Conservation (phyloP, 2,113 vertebrate species). For the Panurus biarmicus region DNA sequence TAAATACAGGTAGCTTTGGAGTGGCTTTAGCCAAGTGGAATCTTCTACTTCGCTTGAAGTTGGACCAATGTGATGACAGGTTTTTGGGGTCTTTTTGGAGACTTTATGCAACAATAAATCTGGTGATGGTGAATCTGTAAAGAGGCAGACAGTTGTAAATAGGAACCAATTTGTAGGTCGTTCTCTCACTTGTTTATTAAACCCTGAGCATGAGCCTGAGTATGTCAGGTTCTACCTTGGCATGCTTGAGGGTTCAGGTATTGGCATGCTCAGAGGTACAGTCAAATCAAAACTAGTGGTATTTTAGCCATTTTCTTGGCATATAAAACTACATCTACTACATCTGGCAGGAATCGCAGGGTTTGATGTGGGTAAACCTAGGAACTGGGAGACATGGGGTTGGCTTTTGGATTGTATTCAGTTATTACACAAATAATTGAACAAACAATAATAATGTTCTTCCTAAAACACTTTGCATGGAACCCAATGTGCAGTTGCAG, state of each 20-base stretch:
- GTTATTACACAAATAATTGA: not conserved
- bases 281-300: not conserved
- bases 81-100: not conserved
- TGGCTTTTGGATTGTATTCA: not conserved
- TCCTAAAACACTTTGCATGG: not conserved
- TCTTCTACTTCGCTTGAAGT: not conserved
- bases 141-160: not conserved
- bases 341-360: fast-evolving
- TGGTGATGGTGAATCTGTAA: not conserved
- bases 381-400: fast-evolving
- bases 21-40: not conserved
- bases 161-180: not conserved
- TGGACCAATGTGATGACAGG: not conserved
- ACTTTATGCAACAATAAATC: not conserved
- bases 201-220: not conserved
- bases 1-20: not conserved
- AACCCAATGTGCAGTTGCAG: not conserved
- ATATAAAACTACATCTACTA: not conserved
- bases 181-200: not conserved
- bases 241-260: not conserved
- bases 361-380: not conserved
- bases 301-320: not conserved
- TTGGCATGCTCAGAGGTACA: not conserved
- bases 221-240: not conserved
- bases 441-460: too few species aligned